Conservation (phyloP, 1,140 invertebrate genomes). For the Aphelinus atriplicis region DNA sequence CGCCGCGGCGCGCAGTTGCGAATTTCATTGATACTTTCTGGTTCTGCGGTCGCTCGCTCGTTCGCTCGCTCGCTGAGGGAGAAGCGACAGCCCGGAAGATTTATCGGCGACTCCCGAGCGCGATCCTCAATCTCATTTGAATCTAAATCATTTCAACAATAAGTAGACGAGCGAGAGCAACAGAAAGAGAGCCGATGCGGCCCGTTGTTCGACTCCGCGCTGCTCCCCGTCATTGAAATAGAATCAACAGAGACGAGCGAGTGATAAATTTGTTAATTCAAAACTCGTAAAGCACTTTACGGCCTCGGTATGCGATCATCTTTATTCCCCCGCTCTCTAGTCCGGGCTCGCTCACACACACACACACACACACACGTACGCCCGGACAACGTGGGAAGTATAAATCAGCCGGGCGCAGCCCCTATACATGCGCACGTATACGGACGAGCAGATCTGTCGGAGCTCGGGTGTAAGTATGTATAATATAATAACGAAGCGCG, state of each 20-base stretch:
- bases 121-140: constrained; percentile 24
- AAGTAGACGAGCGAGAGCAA: not conserved
- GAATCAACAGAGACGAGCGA: constrained; percentile 35
- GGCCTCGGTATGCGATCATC: constrained; percentile 15
- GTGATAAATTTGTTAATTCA: constrained; percentile 40
- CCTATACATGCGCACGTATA: constrained; percentile 8
- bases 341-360: not conserved
- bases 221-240: constrained; percentile 27
- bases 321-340: constrained; percentile 21
- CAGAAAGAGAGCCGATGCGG: constrained; percentile 3
- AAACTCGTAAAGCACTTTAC: constrained; percentile 37
- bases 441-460: too few relatives aligned
- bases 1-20: not conserved
- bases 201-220: not conserved
- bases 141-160: constrained; percentile 24
- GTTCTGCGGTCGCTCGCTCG: not conserved
- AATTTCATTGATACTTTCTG: constrained; percentile 10
- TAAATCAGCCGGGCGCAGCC: constrained; percentile 34
- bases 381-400: constrained; percentile 28
- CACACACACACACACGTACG: too few relatives aligned
- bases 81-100: constrained; percentile 13
- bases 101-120: constrained; percentile 15
- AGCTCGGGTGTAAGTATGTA: too few relatives aligned
- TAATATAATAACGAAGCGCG: constrained; percentile 9
- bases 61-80: not conserved